These are phyloP conservation scores for Heteromormyrus szaboi DNA, from an alignment of 2,797 vertebrate genomes.

Conservation along the genomic window DNA sequence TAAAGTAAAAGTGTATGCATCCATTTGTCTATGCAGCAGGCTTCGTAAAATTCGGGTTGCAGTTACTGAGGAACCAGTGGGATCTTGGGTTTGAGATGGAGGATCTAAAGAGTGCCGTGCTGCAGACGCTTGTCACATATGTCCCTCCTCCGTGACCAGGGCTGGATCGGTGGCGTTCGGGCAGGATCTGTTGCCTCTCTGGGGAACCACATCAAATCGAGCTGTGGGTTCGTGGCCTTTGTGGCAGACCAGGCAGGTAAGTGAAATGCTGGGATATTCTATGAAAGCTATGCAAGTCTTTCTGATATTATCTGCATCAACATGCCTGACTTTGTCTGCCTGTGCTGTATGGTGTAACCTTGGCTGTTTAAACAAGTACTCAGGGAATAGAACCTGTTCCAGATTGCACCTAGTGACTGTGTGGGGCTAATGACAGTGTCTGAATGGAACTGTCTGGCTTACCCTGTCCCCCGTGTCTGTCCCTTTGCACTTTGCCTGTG, in stretches of 20 bases:
- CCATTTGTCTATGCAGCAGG: neutral
- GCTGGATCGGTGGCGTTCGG: conserved; percentile 75
- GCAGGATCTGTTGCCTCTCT: conserved; percentile 60
- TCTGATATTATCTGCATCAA: neutral
- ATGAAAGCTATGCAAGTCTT: neutral
- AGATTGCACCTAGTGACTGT: neutral
- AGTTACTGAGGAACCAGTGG: neutral
- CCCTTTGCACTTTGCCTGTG: neutral
- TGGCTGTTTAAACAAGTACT: neutral
- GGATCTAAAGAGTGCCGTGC: neutral
- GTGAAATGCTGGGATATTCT: conserved; percentile 15
- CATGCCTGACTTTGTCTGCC: neutral
- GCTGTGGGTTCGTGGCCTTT: conserved; percentile 73
- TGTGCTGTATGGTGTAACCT: neutral
- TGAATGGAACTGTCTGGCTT: neutral
- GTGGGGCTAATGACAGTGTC: neutral
- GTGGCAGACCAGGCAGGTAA: conserved; percentile 74
- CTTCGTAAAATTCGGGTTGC: neutral
- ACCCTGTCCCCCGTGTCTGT: neutral
- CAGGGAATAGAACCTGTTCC: neutral
- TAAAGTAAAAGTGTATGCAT: neutral
- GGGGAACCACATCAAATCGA: conserved; percentile 81
- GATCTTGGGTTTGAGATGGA: neutral
- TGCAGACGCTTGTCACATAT: neutral
- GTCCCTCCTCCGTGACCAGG: conserved; percentile 52